A percentile compares a stretch with the other conserved stretches of the same genome.
Conservation (phyloP, 92 coral and sea anemone genomes). For the Porites evermanni region DNA sequence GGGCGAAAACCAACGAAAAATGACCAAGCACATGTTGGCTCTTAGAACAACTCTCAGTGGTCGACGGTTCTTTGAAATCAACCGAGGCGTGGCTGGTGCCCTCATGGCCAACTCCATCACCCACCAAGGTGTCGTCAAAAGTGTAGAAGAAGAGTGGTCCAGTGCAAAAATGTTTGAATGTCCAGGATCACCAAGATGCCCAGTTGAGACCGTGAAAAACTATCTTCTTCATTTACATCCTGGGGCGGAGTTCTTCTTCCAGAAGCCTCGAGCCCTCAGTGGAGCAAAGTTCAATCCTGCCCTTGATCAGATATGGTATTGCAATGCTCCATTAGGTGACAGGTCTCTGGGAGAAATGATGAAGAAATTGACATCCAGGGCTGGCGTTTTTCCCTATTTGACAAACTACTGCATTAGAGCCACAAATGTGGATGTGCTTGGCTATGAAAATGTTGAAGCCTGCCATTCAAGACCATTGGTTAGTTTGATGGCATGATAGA, state of each 20-base stretch:
- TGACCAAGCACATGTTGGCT: constrained; percentile 25
- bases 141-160: constrained; percentile 40
- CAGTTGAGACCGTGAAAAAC: constrained; percentile 16
- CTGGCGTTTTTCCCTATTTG: constrained; percentile 42
- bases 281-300: constrained; percentile 24
- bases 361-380: constrained; percentile 30
- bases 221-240: constrained; percentile 43
- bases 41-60: constrained; percentile 35
- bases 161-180: constrained; percentile 39
- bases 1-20: constrained; percentile 28
- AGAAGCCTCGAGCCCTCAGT: constrained; percentile 20
- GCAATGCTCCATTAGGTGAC: constrained; percentile 40
- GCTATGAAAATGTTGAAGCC: constrained; percentile 33
- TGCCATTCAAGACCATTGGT: constrained; percentile 11
- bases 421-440: constrained; percentile 35
- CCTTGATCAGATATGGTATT: constrained; percentile 35
- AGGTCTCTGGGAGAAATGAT: constrained; percentile 44
- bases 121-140: constrained; percentile 42
- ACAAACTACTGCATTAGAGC: constrained; percentile 56
- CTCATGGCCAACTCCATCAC: constrained; percentile 30
- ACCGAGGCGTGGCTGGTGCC: constrained; percentile 34
- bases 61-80: constrained; percentile 16
- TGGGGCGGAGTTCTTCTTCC: constrained; percentile 16
- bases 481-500: neutral
- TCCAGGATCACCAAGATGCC: constrained; percentile 32